Evolutionary conservation across 1,140 invertebrate genomes (phyloP).

Genomic region (Drosophila simulans): DNA sequence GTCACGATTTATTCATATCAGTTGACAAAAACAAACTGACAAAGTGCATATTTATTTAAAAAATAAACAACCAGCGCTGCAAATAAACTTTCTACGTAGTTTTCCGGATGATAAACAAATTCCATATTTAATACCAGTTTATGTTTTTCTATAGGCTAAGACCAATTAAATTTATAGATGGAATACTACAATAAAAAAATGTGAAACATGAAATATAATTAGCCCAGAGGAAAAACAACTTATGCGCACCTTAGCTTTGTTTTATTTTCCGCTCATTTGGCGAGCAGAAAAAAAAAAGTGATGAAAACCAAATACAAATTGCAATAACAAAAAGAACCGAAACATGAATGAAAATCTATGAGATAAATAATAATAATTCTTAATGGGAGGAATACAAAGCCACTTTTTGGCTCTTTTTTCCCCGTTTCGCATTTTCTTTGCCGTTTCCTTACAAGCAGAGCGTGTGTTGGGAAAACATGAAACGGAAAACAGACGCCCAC

Average conservation of each 20-base stretch:
- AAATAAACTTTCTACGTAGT: slow-evolving; percentile 14
- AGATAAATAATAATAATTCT: slow-evolving; percentile 77
- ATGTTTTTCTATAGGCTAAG: slow-evolving; percentile 19
- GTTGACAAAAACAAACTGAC: slow-evolving; percentile 33
- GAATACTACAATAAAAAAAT: slow-evolving; percentile 34
- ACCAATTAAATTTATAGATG: slow-evolving; percentile 40
- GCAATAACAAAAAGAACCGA: slow-evolving; percentile 52
- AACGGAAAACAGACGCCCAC: slow-evolving; percentile 47
- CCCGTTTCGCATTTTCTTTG: not conserved
- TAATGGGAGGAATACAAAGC: slow-evolving; percentile 9
- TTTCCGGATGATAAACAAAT: slow-evolving; percentile 23
- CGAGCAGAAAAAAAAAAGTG: slow-evolving; percentile 16
- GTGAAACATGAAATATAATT: slow-evolving; percentile 63
- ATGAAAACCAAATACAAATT: slow-evolving; percentile 26
- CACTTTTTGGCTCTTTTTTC: slow-evolving; percentile 11
- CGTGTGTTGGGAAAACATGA: slow-evolving; percentile 39
- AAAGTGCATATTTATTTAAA: slow-evolving; percentile 39
- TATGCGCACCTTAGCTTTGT: slow-evolving; percentile 16
- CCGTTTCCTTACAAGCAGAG: slow-evolving; percentile 29
- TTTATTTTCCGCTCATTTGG: slow-evolving; percentile 35
- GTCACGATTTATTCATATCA: slow-evolving; percentile 29
- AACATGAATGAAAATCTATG: slow-evolving; percentile 77
- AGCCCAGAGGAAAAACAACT: slow-evolving; percentile 32
- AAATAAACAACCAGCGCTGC: slow-evolving; percentile 19
- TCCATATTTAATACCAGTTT: slow-evolving; percentile 32